phyloP scores from a whole-genome alignment of 2,113 vertebrate genomes.

The Procapra przewalskii region DNA sequence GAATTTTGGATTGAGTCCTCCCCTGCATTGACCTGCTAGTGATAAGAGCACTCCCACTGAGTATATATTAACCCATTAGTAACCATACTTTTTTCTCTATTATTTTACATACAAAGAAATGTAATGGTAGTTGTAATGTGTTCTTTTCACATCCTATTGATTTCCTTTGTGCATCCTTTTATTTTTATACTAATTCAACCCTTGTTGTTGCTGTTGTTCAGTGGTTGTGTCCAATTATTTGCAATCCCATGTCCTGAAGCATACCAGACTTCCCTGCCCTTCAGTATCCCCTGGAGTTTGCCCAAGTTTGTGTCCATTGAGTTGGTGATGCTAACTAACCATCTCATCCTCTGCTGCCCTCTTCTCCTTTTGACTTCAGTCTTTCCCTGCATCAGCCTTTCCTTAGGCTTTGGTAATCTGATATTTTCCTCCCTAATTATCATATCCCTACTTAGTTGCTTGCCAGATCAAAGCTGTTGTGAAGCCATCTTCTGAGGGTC shows the following conservation, averaged over 20 bases:
- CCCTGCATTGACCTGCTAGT: neutral
- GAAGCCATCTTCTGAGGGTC: neutral
- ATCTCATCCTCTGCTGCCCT: neutral
- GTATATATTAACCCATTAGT: neutral
- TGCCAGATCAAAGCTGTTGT: neutral
- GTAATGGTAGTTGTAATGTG: neutral
- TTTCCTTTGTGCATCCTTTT: neutral
- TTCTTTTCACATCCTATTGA: neutral
- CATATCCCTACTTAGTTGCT: neutral
- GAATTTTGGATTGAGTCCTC: neutral
- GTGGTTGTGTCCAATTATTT: neutral
- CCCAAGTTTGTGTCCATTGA: neutral
- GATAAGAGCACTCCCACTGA: neutral
- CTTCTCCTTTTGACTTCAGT: neutral
- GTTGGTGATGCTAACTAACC: neutral
- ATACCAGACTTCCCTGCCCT: neutral
- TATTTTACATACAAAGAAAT: neutral
- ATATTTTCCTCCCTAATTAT: neutral
- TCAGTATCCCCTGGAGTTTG: neutral
- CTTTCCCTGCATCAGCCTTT: neutral
- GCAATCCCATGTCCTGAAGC: neutral
- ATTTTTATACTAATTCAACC: neutral
- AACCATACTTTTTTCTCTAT: neutral
- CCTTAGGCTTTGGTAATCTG: neutral
- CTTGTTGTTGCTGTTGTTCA: neutral